Evolutionary conservation across 1,140 invertebrate species (phyloP).

Genomic region (Penaeus vannamei): DNA sequence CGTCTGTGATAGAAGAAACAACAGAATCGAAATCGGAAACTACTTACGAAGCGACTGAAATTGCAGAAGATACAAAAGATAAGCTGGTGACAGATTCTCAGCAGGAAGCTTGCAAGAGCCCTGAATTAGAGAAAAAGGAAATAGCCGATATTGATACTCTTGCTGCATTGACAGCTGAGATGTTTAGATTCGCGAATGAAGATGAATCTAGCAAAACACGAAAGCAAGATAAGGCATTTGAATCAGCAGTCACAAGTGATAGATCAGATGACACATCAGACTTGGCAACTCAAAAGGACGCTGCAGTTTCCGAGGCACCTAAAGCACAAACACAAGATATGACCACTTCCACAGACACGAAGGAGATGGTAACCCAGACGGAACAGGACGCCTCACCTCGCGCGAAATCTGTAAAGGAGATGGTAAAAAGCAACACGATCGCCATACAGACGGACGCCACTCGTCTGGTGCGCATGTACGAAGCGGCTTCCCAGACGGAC

Average conservation of each 20-base stretch:
- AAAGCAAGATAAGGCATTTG: not conserved
- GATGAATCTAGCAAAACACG: conserved; percentile 13
- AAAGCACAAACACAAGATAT: not conserved
- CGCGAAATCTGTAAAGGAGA: conserved; percentile 3
- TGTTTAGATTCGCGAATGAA: conserved; percentile 53
- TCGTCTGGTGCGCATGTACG: conserved; percentile 38
- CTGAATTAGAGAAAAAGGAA: conserved; percentile 52
- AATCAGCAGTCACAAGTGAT: not conserved
- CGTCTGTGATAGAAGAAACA: too few species aligned
- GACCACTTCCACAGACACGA: not conserved
- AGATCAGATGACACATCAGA: too few species aligned
- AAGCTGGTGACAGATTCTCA: conserved; percentile 26
- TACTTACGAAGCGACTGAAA: not conserved
- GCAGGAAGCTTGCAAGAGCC: conserved; percentile 65
- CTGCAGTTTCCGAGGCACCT: not conserved
- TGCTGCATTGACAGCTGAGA: conserved; percentile 55
- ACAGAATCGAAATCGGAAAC: not conserved
- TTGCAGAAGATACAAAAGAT: not conserved
- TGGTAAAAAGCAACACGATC: conserved; percentile 42
- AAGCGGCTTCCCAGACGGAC: conserved; percentile 58
- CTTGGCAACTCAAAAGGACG: not conserved
- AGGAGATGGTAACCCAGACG: conserved; percentile 45
- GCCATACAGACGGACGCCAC: conserved; percentile 55
- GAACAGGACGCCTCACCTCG: conserved; percentile 5
- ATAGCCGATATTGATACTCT: conserved; percentile 47